Conservation (phyloP, 2,888 invertebrate species). For the Drepana falcataria region DNA sequence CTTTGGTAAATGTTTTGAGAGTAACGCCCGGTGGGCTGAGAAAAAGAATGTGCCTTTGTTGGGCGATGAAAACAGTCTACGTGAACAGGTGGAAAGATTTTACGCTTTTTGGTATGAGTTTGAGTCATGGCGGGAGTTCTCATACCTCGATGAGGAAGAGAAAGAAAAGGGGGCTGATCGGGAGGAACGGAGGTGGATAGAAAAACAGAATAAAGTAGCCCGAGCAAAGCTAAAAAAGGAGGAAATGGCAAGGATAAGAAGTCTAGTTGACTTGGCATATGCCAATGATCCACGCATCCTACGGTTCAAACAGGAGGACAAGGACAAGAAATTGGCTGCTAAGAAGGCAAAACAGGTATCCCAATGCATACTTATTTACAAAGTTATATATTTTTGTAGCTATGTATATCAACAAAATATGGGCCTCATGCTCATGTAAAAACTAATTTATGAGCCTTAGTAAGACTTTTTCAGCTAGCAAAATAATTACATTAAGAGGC, state of each 20-base stretch:
- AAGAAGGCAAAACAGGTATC: constrained; percentile 89
- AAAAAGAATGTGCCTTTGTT: constrained; percentile 90
- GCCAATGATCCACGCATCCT: constrained; percentile 95
- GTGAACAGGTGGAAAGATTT: constrained; percentile 93
- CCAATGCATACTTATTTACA: not conserved
- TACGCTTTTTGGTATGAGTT: constrained; percentile 99
- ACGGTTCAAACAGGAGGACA: constrained; percentile 95
- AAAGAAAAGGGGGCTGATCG: constrained; percentile 98
- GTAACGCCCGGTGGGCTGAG: constrained; percentile 95
- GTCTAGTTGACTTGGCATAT: constrained; percentile 96
- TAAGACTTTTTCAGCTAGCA: no score
- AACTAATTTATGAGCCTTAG: no score
- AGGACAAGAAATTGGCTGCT: constrained; percentile 91
- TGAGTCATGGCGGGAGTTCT: constrained; percentile 99
- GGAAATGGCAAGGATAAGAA: constrained; percentile 94
- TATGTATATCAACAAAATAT: no score
- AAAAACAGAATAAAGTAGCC: constrained; percentile 97
- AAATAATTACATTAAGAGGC: no score
- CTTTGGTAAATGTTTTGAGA: constrained; percentile 83
- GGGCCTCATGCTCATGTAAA: no score
- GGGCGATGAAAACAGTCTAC: constrained; percentile 85
- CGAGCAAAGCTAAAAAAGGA: constrained; percentile 97
- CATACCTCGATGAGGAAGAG: constrained; percentile 98
- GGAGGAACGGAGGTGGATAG: constrained; percentile 98
- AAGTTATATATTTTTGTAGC: no score